Base-by-base conservation (phyloP, 2,888 invertebrate species). In the Alitta virens region DNA sequence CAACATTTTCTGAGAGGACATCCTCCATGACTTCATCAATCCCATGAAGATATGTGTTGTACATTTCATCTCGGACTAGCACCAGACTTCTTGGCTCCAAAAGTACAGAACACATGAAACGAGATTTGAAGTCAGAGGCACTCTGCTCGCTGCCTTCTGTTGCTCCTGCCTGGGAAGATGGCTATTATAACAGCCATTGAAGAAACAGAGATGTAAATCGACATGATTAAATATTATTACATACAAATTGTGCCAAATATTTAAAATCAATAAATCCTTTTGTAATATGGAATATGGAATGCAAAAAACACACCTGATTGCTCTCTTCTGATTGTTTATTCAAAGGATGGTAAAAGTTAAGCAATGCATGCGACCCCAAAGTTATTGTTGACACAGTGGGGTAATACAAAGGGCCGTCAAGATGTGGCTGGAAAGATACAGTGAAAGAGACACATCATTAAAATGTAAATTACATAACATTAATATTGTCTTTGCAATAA, bases 301-400 rank as follows among this genome's bases (percentile, higher is more conserved):
- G n/a, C n/a, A n/a, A n/a, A n/a, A n/a, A n/a, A n/a, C n/a, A n/a
- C n/a, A n/a, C n/a, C n/a, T n/a, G n/a, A n/a, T n/a, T n/a, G n/a
- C n/a, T n/a, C n/a, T n/a, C n/a, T n/a, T 49, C 49, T 7, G 49
- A 49, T 7, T 49, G 49, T n/a, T 49, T n/a, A 49, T 23, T 21
- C 16, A 53, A 25, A 21, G 70, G 80, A 50, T 72, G 68, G 68
- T 88, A 87, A 81, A 97, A 94, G 78, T 94, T 91, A 51, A 99
- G 85, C n/a, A 96, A 81, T 14, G 91, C 91, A 78, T 95, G 92
- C 0, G 94, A 92, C 0, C 95, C 94, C 72, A 94, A 88, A 54
- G 90, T 92, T 63, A 99, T 89, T 0, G 98, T 99, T 21, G 94
- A 90, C 60, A 99, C 91, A 16, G 90, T 90, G 0, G 97, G 96